phyloP scores from a whole-genome alignment of 1,140 invertebrate species.

The Trypoxylus dichotomus region DNA sequence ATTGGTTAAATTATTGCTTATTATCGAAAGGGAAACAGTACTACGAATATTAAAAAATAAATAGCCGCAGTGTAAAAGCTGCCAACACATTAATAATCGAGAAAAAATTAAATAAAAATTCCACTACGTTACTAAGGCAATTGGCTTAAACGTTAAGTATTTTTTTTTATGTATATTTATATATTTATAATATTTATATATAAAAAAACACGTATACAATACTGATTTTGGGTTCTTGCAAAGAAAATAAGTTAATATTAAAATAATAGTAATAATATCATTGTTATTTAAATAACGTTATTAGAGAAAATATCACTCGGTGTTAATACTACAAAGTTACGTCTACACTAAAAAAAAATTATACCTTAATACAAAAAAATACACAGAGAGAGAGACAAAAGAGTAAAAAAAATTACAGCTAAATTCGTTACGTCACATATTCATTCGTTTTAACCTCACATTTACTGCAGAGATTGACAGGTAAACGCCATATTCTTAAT shows the following conservation, averaged over 20 bases:
- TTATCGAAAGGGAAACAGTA: neutral
- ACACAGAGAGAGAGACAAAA: neutral
- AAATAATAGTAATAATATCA: constrained; percentile 38
- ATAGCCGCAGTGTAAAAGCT: constrained; percentile 32
- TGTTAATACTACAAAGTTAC: constrained; percentile 46
- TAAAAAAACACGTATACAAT: constrained; percentile 47
- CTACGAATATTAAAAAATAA: constrained; percentile 23
- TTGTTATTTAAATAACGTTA: constrained; percentile 39
- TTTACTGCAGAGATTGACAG: neutral
- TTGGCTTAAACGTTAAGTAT: constrained; percentile 36
- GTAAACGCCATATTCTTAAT: no score
- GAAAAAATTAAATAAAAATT: constrained; percentile 33
- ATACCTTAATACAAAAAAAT: constrained; percentile 27
- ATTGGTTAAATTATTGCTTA: constrained; percentile 9
- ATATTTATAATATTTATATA: constrained; percentile 31
- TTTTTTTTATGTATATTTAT: constrained; percentile 19
- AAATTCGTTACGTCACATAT: neutral
- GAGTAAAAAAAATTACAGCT: neutral
- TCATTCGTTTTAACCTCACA: no score
- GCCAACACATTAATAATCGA: constrained; percentile 32
- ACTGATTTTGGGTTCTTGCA: constrained; percentile 46
- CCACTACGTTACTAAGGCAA: constrained; percentile 37
- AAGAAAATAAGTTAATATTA: constrained; percentile 44
- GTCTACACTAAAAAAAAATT: constrained; percentile 30
- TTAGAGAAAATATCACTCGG: constrained; percentile 42